A percentile compares a stretch with the other conserved stretches of the same genome.
phyloP scores from a whole-genome alignment of 2,888 invertebrate species.

The Caenorhabditis japonica region DNA sequence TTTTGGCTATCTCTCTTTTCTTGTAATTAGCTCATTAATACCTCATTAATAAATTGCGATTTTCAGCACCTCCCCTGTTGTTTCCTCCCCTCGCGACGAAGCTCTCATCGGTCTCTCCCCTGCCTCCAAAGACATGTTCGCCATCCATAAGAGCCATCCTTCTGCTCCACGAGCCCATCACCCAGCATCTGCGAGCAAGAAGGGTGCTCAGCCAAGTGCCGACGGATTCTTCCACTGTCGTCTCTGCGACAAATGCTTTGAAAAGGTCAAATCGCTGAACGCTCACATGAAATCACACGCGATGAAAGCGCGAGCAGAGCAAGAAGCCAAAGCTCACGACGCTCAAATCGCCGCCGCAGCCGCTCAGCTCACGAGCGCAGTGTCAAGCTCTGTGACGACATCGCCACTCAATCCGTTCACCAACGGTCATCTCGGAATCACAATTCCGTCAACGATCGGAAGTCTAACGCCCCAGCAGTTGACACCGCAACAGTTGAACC shows the following conservation, averaged over 20 bases:
- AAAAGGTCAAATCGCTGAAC: slow-evolving; percentile 86
- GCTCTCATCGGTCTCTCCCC: slow-evolving; percentile 40
- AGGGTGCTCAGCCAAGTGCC: slow-evolving; percentile 76
- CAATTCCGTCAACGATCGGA: slow-evolving; percentile 45
- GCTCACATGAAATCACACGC: slow-evolving; percentile 99
- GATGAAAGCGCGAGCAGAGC: slow-evolving; percentile 77
- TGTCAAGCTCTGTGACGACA: slow-evolving; percentile 13
- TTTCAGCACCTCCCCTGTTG: slow-evolving; percentile 52
- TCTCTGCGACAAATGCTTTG: slow-evolving; percentile 75
- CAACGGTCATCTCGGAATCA: slow-evolving; percentile 37
- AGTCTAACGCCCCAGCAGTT: slow-evolving; percentile 48
- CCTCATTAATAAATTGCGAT: neutral
- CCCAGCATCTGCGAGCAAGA: slow-evolving; percentile 60
- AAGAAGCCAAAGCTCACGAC: slow-evolving; percentile 71
- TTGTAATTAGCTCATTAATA: neutral
- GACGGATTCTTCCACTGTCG: slow-evolving; percentile 77
- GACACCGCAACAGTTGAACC: slow-evolving; percentile 45
- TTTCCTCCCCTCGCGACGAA: slow-evolving; percentile 39
- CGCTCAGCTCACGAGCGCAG: slow-evolving; percentile 41
- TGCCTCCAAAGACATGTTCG: slow-evolving; percentile 28
- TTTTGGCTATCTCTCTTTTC: neutral
- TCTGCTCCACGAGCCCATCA: slow-evolving; percentile 51
- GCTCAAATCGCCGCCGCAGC: slow-evolving; percentile 50
- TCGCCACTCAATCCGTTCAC: slow-evolving; percentile 40
- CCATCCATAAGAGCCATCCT: slow-evolving; percentile 60